These are phyloP conservation scores for Rosalia funebris DNA, from an alignment of 2,888 invertebrate genomes.

Conservation along the genomic window DNA sequence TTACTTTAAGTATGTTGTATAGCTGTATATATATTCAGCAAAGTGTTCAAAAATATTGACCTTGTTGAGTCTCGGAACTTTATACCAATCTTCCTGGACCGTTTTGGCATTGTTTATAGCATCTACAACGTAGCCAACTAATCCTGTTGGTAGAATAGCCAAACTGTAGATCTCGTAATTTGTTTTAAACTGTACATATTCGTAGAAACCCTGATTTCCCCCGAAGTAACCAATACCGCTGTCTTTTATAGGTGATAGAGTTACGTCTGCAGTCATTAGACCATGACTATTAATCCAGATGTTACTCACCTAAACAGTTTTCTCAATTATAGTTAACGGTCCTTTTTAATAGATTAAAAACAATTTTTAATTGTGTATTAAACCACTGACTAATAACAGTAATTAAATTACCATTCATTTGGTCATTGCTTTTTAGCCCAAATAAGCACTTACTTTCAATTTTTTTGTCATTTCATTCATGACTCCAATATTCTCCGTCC, in stretches of 20 bases:
- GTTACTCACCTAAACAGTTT: slow-evolving; percentile 64
- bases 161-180: not conserved
- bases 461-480: slow-evolving; percentile 67
- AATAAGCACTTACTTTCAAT: slow-evolving; percentile 60
- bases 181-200: slow-evolving; percentile 33
- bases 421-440: too few species aligned
- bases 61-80: slow-evolving; percentile 43
- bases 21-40: slow-evolving; percentile 39
- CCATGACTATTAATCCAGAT: slow-evolving; percentile 70
- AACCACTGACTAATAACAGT: too few species aligned
- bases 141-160: not conserved
- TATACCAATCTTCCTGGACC: slow-evolving; percentile 61
- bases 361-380: too few species aligned
- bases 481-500: slow-evolving; percentile 68
- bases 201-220: slow-evolving; percentile 56
- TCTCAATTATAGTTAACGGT: too few species aligned
- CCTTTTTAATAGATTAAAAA: too few species aligned
- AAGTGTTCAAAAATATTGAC: slow-evolving; percentile 44
- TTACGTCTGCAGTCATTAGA: slow-evolving; percentile 64
- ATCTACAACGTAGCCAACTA: slow-evolving; percentile 60
- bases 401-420: slow-evolving; percentile 4
- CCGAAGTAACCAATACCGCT: slow-evolving; percentile 68
- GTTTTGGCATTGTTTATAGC: slow-evolving; percentile 66
- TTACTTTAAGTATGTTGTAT: too few species aligned
- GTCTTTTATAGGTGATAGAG: slow-evolving; percentile 65